A percentile compares a stretch with the other conserved stretches of the same genome.
These are phyloP conservation scores for Drosophila ananassae DNA, from an alignment of 1,140 invertebrate genomes.

Conservation along the genomic window DNA sequence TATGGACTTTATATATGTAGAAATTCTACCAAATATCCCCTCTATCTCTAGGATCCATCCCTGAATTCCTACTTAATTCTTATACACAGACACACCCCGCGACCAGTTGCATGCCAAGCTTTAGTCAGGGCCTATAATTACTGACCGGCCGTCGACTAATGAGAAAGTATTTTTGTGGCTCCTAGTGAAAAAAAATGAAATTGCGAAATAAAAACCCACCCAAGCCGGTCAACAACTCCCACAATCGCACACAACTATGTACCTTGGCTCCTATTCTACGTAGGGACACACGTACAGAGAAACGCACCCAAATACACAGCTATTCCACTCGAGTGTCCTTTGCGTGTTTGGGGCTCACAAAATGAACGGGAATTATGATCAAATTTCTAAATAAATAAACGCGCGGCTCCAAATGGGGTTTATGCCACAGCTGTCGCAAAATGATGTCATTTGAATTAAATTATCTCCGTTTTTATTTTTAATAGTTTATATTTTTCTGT, in stretches of 20 bases:
- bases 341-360: slow-evolving; percentile 69
- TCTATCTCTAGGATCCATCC: background rate
- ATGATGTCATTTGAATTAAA: slow-evolving; percentile 76
- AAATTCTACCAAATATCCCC: background rate
- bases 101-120: slow-evolving; percentile 72
- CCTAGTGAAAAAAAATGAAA: slow-evolving; percentile 31
- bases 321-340: slow-evolving; percentile 48
- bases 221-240: slow-evolving; percentile 59
- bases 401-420: slow-evolving; percentile 46
- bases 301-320: slow-evolving; percentile 23
- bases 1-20: no score
- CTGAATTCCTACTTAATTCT: slow-evolving; percentile 5
- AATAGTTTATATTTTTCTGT: slow-evolving; percentile 22
- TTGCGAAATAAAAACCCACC: slow-evolving; percentile 27
- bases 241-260: slow-evolving; percentile 14
- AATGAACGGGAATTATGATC: slow-evolving; percentile 58
- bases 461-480: slow-evolving; percentile 42
- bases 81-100: slow-evolving; percentile 12
- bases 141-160: slow-evolving; percentile 49
- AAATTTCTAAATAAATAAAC: slow-evolving; percentile 71
- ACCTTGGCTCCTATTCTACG: slow-evolving; percentile 6
- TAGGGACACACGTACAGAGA: background rate
- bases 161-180: slow-evolving; percentile 49
- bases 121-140: slow-evolving; percentile 67
- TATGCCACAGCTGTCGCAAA: slow-evolving; percentile 52